A percentile compares a stretch with the other conserved stretches of the same genome.
Conservation (phyloP, 1,140 invertebrate genomes). For the Lutraria rhynchaena region DNA sequence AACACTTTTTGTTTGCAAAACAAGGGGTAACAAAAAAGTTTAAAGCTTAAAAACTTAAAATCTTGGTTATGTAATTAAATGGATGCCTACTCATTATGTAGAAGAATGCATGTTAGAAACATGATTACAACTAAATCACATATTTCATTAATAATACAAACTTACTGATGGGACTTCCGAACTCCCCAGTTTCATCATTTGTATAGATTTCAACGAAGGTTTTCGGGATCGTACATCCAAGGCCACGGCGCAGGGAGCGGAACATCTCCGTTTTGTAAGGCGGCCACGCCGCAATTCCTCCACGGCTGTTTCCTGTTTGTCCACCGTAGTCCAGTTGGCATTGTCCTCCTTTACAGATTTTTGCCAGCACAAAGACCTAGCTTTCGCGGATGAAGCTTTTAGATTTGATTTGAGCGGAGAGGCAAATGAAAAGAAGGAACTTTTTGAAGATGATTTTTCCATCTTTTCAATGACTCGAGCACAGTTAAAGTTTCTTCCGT, state of each 20-base stretch:
- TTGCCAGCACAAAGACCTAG: slow-evolving; percentile 47
- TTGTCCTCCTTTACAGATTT: slow-evolving; percentile 54
- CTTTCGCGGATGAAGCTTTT: slow-evolving; percentile 56
- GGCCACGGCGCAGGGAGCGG: slow-evolving; percentile 34
- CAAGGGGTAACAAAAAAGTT: too few relatives aligned
- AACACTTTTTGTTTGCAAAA: too few relatives aligned
- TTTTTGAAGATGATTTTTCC: slow-evolving; percentile 47
- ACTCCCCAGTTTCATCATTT: slow-evolving; percentile 58
- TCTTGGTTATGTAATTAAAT: too few relatives aligned
- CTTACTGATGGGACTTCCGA: slow-evolving; percentile 53
- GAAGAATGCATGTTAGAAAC: too few relatives aligned
- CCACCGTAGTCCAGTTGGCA: slow-evolving; percentile 48
- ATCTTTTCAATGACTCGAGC: too few relatives aligned
- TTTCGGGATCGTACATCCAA: slow-evolving; percentile 27
- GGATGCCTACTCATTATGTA: too few relatives aligned
- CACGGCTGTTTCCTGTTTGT: neutral
- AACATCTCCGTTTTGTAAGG: slow-evolving; percentile 20
- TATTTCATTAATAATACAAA: too few relatives aligned
- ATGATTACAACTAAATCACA: too few relatives aligned
- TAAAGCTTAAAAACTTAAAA: too few relatives aligned
- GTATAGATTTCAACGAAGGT: slow-evolving; percentile 46
- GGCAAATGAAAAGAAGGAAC: slow-evolving; percentile 37
- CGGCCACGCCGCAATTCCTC: slow-evolving; percentile 28
- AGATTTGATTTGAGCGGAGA: slow-evolving; percentile 56
- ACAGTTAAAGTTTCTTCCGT: too few relatives aligned